Percentiles rank a stretch among this genome's conserved stretches.
phyloP scores from a whole-genome alignment of 2,113 vertebrate species.

The Ariopsis seemanni region DNA sequence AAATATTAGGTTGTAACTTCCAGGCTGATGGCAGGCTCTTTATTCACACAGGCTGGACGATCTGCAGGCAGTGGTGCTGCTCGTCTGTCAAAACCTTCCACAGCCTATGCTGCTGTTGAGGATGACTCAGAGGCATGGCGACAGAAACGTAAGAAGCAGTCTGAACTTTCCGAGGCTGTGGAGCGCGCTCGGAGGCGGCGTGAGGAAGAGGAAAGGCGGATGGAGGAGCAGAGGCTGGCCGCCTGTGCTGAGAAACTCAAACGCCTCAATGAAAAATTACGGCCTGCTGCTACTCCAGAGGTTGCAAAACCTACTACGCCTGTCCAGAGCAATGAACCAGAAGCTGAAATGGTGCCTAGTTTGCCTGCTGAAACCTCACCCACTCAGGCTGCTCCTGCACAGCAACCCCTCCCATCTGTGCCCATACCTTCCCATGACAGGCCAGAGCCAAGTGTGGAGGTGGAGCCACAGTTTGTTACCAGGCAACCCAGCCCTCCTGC shows the following conservation, averaged over 20 bases:
- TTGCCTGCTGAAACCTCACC: constrained; percentile 34
- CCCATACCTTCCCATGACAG: constrained; percentile 35
- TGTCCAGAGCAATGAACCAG: constrained; percentile 12
- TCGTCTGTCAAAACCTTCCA: constrained; percentile 62
- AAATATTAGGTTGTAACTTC: background rate
- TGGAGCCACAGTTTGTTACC: constrained; percentile 60
- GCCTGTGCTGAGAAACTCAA: constrained; percentile 97
- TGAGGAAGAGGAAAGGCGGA: constrained; percentile 93
- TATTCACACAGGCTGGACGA: constrained; percentile 50
- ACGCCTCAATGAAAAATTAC: constrained; percentile 92
- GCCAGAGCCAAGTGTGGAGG: constrained; percentile 55
- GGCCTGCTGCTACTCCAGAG: constrained; percentile 57
- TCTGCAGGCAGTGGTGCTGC: constrained; percentile 43
- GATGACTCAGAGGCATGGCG: constrained; percentile 93
- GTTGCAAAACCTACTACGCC: constrained; percentile 56
- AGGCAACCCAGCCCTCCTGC: constrained; percentile 64
- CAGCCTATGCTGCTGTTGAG: constrained; percentile 70
- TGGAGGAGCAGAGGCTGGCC: constrained; percentile 95
- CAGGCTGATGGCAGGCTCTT: background rate
- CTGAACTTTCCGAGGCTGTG: constrained; percentile 89
- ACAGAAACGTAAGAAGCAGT: constrained; percentile 89
- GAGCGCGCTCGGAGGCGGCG: constrained; percentile 90
- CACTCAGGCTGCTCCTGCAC: constrained; percentile 21
- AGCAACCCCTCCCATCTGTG: constrained; percentile 24
- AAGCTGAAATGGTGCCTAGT: constrained; percentile 42